Evolutionary conservation across 2,113 vertebrate genomes (phyloP).

Genomic region (Odontophorus gujanensis): DNA sequence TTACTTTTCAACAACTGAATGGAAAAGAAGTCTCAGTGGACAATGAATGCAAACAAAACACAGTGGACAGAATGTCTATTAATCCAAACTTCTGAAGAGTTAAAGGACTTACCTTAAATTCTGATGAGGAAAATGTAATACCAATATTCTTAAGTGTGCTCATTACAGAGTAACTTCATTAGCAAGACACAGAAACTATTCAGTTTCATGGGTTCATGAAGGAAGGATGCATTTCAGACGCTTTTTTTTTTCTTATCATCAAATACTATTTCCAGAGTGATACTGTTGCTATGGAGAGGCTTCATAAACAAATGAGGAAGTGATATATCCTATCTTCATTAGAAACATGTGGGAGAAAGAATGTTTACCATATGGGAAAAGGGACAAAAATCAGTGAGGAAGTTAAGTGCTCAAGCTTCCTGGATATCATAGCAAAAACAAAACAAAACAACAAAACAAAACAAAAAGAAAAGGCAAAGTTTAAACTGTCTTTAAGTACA

Average conservation of each 20-base stretch:
- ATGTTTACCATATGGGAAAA: neutral
- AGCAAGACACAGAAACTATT: neutral
- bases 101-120: conserved; percentile 45
- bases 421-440: neutral
- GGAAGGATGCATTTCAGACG: neutral
- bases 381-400: neutral
- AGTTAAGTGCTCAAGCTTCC: neutral
- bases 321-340: neutral
- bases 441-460: neutral
- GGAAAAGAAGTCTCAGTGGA: neutral
- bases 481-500: neutral
- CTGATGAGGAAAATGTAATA: neutral
- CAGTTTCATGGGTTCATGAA: neutral
- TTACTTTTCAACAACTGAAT: neutral
- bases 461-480: neutral
- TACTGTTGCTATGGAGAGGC: neutral
- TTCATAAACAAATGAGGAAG: conserved; percentile 22
- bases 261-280: neutral
- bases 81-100: neutral
- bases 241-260: neutral
- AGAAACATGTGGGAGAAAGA: neutral
- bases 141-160: neutral
- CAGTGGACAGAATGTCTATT: neutral
- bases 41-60: neutral
- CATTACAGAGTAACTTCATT: neutral